Conservation (phyloP, 2,888 invertebrate genomes). For the Macrostomum cliftonense region DNA sequence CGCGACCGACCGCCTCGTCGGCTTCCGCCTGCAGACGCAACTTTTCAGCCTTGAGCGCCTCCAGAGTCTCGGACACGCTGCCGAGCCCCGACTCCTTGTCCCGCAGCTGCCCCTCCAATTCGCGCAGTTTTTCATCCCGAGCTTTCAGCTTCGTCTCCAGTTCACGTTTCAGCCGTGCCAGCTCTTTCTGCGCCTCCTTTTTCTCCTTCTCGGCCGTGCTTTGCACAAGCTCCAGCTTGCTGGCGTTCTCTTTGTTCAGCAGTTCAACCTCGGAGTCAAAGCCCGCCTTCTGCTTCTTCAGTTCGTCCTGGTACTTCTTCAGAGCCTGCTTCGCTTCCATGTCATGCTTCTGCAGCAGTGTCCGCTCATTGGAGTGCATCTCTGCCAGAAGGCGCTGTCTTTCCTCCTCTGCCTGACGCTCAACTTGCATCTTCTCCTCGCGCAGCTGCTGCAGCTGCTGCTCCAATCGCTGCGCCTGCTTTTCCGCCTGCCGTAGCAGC, state of each 20-base stretch:
- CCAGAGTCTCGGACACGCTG: conserved; percentile 23
- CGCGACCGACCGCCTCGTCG: conserved; percentile 17
- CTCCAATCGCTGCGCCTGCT: not conserved
- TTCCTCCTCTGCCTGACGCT: conserved; percentile 1
- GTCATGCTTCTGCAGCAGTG: not conserved
- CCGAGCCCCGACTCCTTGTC: conserved; percentile 28
- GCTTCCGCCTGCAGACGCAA: conserved; percentile 15
- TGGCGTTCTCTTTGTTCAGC: not conserved
- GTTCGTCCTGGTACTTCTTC: not conserved
- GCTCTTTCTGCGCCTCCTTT: conserved; percentile 16
- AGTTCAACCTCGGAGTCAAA: too few relatives aligned
- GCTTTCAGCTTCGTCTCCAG: conserved; percentile 13
- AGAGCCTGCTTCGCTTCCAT: not conserved
- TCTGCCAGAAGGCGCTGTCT: conserved; percentile 13
- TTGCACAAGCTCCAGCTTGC: not conserved
- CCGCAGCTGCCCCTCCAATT: conserved; percentile 20
- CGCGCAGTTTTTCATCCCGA: conserved; percentile 18
- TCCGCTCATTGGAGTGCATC: conserved; percentile 15
- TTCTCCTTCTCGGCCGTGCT: not conserved
- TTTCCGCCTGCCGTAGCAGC: conserved; percentile 1
- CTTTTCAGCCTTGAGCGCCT: conserved; percentile 21
- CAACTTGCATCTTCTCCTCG: not conserved
- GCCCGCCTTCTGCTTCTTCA: not conserved
- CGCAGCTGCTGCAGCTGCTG: too few relatives aligned
- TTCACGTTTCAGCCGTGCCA: conserved; percentile 20